Evolutionary conservation across 2,113 vertebrate genomes (phyloP).

Genomic region (Leptodactylus fuscus): DNA sequence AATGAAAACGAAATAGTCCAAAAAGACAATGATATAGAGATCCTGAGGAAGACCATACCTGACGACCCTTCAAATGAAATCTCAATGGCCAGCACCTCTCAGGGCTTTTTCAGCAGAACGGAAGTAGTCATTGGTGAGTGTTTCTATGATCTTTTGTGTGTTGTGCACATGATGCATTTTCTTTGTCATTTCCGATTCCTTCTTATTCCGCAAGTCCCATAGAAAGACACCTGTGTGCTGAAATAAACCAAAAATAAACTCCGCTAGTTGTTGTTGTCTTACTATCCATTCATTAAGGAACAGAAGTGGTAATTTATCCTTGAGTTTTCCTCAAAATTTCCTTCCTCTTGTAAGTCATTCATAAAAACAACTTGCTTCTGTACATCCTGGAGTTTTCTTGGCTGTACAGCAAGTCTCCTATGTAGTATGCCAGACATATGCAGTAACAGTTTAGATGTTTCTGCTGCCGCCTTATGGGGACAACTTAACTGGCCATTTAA

Average conservation of each 20-base stretch:
- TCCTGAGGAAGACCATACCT: neutral
- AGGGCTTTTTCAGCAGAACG: slow-evolving; percentile 42
- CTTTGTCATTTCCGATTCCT: neutral
- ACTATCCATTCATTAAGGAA: slow-evolving; percentile 9
- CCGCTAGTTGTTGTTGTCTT: neutral
- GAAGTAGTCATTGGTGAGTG: slow-evolving; percentile 52
- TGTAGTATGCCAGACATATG: too few relatives aligned
- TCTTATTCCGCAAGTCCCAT: neutral
- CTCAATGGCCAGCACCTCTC: slow-evolving; percentile 34
- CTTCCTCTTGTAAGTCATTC: neutral
- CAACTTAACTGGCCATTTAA: too few relatives aligned
- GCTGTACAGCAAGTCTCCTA: too few relatives aligned
- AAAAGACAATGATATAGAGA: neutral
- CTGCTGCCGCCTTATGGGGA: too few relatives aligned
- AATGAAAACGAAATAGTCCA: neutral
- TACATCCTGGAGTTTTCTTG: too few relatives aligned
- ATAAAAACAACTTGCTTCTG: neutral
- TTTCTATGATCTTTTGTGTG: neutral
- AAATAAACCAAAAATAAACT: neutral
- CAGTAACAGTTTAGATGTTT: too few relatives aligned
- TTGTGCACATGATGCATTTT: neutral
- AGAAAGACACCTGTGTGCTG: neutral
- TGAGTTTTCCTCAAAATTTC: neutral
- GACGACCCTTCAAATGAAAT: slow-evolving; percentile 22
- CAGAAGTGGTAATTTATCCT: neutral